Conservation (phyloP, 2,888 invertebrate genomes). For the Diloba caeruleocephala region DNA sequence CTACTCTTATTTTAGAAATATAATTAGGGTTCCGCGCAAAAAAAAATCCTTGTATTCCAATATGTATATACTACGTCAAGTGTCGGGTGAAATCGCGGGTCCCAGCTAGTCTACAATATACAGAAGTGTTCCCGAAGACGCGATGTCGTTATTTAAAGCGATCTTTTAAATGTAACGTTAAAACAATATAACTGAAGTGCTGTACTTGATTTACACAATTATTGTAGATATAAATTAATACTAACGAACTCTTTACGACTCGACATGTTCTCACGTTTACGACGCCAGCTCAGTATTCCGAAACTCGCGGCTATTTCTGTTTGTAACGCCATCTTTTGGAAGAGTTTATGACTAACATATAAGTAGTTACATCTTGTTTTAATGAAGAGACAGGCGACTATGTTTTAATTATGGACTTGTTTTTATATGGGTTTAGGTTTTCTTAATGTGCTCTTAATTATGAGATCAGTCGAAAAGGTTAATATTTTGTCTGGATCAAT, state of each 20-base stretch:
- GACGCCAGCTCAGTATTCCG: conserved; percentile 52
- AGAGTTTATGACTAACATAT: conserved; percentile 40
- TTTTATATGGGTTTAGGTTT: conserved; percentile 9
- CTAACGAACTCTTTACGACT: conserved; percentile 79
- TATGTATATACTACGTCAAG: too few species aligned
- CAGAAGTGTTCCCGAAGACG: conserved; percentile 29
- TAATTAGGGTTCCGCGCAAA: too few species aligned
- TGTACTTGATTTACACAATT: conserved; percentile 68
- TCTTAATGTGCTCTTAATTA: conserved; percentile 10
- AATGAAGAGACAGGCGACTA: conserved; percentile 26
- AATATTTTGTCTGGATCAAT: neutral
- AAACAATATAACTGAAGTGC: conserved; percentile 50
- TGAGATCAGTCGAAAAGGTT: conserved; percentile 7
- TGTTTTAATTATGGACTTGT: conserved; percentile 34
- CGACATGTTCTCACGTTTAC: conserved; percentile 59
- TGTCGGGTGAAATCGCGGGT: neutral
- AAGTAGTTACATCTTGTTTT: conserved; percentile 28
- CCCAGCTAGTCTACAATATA: conserved; percentile 3
- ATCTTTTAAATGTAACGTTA: conserved; percentile 49
- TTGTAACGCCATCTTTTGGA: conserved; percentile 48
- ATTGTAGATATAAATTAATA: conserved; percentile 73
- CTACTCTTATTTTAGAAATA: too few species aligned
- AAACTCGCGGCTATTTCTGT: conserved; percentile 51
- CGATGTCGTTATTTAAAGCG: conserved; percentile 48
- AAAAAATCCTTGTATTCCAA: too few species aligned